Percentiles rank a stretch among this genome's conserved stretches.
phyloP scores from a whole-genome alignment of 2,797 vertebrate species.

The Dermochelys coriacea region DNA sequence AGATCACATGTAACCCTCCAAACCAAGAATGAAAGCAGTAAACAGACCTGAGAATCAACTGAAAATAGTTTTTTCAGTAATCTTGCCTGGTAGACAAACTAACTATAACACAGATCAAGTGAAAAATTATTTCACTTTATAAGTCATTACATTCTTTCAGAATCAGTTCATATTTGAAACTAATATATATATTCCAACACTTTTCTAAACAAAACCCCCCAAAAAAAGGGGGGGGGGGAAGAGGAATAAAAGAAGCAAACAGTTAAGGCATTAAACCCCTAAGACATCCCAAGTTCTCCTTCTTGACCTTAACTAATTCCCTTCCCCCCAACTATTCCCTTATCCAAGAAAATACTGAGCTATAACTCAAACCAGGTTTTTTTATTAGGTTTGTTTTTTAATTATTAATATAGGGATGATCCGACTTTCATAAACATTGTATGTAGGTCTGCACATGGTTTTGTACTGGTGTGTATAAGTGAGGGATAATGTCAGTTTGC shows the following conservation, averaged over 20 bases:
- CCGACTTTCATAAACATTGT: neutral
- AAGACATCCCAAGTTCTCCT: neutral
- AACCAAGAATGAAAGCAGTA: neutral
- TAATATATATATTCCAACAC: neutral
- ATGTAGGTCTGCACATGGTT: neutral
- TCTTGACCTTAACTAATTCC: neutral
- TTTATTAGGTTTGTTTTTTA: rapidly evolving
- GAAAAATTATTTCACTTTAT: neutral
- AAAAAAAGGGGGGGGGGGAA: neutral
- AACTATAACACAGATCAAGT: neutral
- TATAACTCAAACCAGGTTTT: neutral
- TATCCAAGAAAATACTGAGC: neutral
- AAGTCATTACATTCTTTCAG: constrained; percentile 28
- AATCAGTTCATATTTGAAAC: constrained; percentile 26
- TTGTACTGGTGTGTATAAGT: rapidly evolving
- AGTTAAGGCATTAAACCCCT: neutral
- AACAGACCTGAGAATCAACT: neutral
- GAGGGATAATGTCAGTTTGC: neutral
- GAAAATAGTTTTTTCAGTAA: neutral
- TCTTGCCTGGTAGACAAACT: too few relatives aligned
- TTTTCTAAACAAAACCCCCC: neutral
- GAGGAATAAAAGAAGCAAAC: neutral
- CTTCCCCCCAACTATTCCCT: neutral
- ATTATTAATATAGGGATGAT: rapidly evolving
- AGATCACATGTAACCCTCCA: neutral